Evolutionary conservation across 2,888 invertebrate genomes (phyloP), one percentile per base, ranked within the genome.

Genomic region (Platynereis dumerilii): DNA sequence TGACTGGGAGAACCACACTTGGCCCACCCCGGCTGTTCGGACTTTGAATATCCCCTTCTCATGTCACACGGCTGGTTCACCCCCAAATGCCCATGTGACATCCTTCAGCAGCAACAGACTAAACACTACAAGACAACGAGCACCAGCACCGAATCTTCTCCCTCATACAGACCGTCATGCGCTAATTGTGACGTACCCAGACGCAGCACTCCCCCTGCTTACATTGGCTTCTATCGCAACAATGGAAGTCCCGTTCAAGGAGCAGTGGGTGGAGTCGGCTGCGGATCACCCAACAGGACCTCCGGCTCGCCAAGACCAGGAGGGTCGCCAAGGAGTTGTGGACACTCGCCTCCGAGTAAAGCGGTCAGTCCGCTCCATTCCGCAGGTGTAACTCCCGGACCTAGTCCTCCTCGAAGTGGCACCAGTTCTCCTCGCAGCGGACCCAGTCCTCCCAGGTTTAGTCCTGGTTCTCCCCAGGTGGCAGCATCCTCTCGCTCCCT

Each of bases 1-100:
- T 70, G 70, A 70, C 66, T 69, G 56, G 59, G 55, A 61, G 53
- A 45, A 34, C 61, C 61, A 58, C 67, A 65, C 57, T 58, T 63
- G 48, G 48, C 58, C 62, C 55, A 60, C 44, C 44, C 60, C 26
- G 55, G 61, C 34, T 61, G 57, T 28, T 56, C 57, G 27, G 57
- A 44, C 20, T 58, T 58, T 12, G 64, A 64, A 45, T 52, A 64
- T 15, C 58, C 48, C 12, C 52, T 58, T 10, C 64, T 64, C 39
- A 24, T 58, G 42, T 17, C 52, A 10, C 64, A 64, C 15, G 67
- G 67, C 56, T 67, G 67, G 67, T 67, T 55, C 44, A 42, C 57
- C 7, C 57, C 56, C 24, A 55, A 57, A 22, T 67, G 67, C 54
- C 60, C 65, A 17, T 66, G 63, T 65, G 52, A 60, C 24, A 53